These are phyloP conservation scores for Parapsyche elsis DNA, from an alignment of 1,140 invertebrate species.

Conservation along the genomic window DNA sequence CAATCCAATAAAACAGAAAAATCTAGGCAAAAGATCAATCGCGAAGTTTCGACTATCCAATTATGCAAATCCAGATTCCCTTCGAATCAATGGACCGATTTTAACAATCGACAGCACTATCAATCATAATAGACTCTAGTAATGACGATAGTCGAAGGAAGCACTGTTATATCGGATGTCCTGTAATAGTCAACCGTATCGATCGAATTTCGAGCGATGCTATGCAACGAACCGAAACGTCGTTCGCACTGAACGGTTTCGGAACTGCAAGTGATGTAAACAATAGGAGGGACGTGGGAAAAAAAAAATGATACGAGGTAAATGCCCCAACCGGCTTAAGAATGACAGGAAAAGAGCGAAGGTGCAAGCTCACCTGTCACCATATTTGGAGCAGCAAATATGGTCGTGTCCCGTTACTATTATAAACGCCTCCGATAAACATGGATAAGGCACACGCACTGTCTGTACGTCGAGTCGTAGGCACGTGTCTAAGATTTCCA, in stretches of 20 bases:
- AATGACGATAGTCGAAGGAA: too few species aligned
- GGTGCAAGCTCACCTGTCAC: not conserved
- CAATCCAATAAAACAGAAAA: too few species aligned
- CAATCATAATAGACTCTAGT: too few species aligned
- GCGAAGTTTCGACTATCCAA: too few species aligned
- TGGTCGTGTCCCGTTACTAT: conserved; percentile 22
- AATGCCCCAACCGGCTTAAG: conserved; percentile 1
- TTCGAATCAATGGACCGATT: too few species aligned
- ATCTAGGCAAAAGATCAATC: too few species aligned
- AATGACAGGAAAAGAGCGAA: conserved; percentile 35
- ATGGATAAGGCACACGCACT: not conserved
- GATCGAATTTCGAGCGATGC: too few species aligned
- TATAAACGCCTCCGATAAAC: conserved; percentile 7
- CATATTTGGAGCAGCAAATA: not conserved
- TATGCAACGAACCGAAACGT: not conserved
- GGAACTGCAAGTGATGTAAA: conserved; percentile 2
- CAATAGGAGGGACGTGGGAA: conserved; percentile 25
- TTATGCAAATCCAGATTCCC: too few species aligned
- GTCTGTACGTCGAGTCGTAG: not conserved
- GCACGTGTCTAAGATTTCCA: too few species aligned
- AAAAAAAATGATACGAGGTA: conserved; percentile 11
- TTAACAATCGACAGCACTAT: too few species aligned
- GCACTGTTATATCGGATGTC: too few species aligned
- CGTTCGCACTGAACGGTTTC: not conserved
- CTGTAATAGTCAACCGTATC: too few species aligned